phyloP scores from a whole-genome alignment of 2,797 vertebrate species.

The Eospalax fontanierii region DNA sequence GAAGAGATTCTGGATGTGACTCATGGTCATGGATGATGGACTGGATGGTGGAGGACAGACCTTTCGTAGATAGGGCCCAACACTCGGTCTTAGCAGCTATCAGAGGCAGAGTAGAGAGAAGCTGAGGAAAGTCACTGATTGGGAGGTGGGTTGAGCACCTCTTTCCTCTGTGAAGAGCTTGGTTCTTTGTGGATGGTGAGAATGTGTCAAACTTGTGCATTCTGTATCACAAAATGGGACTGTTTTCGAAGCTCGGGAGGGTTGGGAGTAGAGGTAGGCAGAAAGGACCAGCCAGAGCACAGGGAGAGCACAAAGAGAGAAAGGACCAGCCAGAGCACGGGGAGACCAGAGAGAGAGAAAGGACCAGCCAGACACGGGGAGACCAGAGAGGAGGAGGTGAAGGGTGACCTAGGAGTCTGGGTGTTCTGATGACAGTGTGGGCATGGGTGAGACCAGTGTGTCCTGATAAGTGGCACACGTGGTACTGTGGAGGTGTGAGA shows the following conservation, averaged over 20 bases:
- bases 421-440: not conserved
- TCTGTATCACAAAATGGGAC: not conserved
- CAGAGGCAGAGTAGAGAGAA: not conserved
- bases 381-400: not conserved
- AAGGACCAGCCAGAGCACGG: not conserved
- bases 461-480: not conserved
- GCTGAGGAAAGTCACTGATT: not conserved
- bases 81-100: not conserved
- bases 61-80: too few species aligned
- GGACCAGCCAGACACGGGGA: not conserved
- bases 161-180: not conserved
- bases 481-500: not conserved
- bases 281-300: not conserved
- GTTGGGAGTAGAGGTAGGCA: not conserved
- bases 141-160: not conserved
- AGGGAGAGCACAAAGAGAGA: not conserved
- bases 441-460: not conserved
- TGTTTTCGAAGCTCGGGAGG: not conserved
- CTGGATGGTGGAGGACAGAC: too few species aligned
- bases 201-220: not conserved
- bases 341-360: not conserved
- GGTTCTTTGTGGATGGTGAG: too few species aligned
- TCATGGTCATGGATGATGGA: not conserved
- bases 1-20: not conserved
- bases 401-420: not conserved